phyloP scores from a whole-genome alignment of 1,140 invertebrate species.

The Bombus ignitus region DNA sequence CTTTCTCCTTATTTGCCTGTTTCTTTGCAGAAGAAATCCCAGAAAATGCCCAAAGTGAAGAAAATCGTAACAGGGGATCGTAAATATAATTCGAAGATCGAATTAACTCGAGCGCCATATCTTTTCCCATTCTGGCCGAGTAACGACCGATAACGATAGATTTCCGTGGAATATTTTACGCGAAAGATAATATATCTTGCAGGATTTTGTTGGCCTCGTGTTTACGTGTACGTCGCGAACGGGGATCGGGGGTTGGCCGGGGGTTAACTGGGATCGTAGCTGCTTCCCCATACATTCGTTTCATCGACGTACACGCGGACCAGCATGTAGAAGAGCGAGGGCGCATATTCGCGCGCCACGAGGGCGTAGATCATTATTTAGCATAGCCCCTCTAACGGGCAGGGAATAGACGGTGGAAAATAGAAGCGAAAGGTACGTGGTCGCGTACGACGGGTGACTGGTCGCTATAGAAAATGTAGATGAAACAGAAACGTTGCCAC shows the following conservation, averaged over 20 bases:
- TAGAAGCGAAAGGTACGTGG: slow-evolving; percentile 56
- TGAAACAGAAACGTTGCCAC: slow-evolving; percentile 19
- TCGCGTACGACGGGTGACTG: slow-evolving; percentile 8
- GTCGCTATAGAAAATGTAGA: slow-evolving; percentile 20
- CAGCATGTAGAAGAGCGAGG: background rate
- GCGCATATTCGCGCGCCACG: slow-evolving; percentile 48
- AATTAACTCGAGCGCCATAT: background rate
- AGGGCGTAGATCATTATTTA: slow-evolving; percentile 79
- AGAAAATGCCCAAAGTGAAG: background rate
- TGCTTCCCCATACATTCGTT: slow-evolving; percentile 7
- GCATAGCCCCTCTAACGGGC: slow-evolving; percentile 64
- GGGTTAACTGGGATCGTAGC: background rate
- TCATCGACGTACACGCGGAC: slow-evolving; percentile 7
- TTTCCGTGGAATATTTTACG: background rate
- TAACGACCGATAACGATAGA: background rate
- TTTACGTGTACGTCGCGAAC: background rate
- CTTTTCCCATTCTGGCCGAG: too few relatives aligned
- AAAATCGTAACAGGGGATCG: background rate
- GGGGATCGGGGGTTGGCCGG: background rate
- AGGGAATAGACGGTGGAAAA: slow-evolving; percentile 57
- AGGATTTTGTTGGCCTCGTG: background rate
- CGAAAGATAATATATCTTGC: slow-evolving; percentile 28
- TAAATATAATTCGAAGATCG: background rate
- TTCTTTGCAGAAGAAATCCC: background rate
- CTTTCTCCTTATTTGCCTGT: background rate